Evolutionary conservation across 2,113 vertebrate genomes (phyloP).

Genomic region (Perca flavescens): DNA sequence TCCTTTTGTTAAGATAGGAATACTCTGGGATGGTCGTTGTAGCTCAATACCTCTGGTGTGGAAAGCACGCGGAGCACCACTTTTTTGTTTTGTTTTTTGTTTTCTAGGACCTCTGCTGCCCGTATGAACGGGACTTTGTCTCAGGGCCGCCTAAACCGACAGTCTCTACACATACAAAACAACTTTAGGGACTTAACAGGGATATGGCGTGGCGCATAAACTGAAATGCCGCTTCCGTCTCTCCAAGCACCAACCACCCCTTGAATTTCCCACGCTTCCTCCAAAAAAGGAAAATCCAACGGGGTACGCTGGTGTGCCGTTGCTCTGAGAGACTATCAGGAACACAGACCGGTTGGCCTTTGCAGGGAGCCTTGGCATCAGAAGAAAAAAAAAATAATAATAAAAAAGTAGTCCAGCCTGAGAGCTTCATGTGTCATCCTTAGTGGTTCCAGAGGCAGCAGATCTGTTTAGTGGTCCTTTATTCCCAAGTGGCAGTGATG

Average conservation of each 20-base stretch:
- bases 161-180: not conserved
- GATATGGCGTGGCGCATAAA: not conserved
- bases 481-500: constrained; percentile 69
- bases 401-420: constrained; percentile 27
- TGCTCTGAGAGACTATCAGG: not conserved
- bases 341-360: not conserved
- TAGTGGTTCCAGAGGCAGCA: constrained; percentile 55
- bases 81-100: not conserved
- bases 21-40: constrained; percentile 56
- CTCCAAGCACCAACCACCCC: not conserved
- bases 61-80: constrained; percentile 1
- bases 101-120: not conserved
- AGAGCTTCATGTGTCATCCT: constrained; percentile 43
- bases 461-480: constrained; percentile 50
- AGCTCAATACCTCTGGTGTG: constrained; percentile 41
- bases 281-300: not conserved
- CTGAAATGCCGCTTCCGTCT: not conserved
- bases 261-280: not conserved
- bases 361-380: constrained; percentile 34
- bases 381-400: constrained; percentile 20
- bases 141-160: constrained; percentile 17
- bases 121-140: not conserved
- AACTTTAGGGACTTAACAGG: not conserved
- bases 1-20: constrained; percentile 55
- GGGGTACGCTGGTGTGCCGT: not conserved